A percentile compares a stretch with the other conserved stretches of the same genome.
phyloP scores from a whole-genome alignment of 37 sponge, comb jelly and placozoan species.

The Spongia lamella region DNA sequence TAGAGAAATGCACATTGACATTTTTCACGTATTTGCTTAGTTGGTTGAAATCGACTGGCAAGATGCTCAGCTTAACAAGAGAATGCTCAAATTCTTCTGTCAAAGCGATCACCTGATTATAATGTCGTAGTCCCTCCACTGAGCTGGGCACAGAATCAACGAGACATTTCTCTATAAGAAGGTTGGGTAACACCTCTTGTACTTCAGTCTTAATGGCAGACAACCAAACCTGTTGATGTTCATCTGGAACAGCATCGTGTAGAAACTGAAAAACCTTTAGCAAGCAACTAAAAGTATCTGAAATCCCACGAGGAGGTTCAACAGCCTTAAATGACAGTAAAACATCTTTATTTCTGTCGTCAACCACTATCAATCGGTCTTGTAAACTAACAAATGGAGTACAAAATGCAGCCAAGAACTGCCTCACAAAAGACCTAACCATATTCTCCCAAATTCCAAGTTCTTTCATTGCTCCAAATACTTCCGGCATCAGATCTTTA shows the following conservation, averaged over 20 bases:
- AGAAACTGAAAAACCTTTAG: conserved; percentile 19
- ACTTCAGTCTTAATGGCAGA: conserved; percentile 12
- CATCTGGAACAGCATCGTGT: conserved; percentile 7
- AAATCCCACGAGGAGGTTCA: background rate
- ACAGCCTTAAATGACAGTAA: background rate
- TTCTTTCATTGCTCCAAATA: too few species aligned
- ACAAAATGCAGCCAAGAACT: too few species aligned
- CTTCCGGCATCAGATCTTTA: too few species aligned
- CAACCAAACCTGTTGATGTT: conserved; percentile 33
- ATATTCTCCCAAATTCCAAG: too few species aligned
- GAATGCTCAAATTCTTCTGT: too few species aligned
- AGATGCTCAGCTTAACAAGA: too few species aligned
- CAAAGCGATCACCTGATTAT: background rate
- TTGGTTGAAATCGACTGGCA: conserved; percentile 1
- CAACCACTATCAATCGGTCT: too few species aligned
- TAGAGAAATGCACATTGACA: conserved; percentile 51
- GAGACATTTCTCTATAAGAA: conserved; percentile 36
- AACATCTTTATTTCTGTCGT: too few species aligned
- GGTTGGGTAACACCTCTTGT: conserved; percentile 25
- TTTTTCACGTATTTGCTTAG: conserved; percentile 58
- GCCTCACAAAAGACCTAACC: too few species aligned
- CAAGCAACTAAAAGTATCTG: conserved; percentile 21
- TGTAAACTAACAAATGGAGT: too few species aligned
- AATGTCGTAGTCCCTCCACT: conserved; percentile 15
- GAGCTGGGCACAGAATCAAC: conserved; percentile 36